A percentile compares a stretch with the other conserved stretches of the same genome.
Evolutionary conservation across 2,113 vertebrate genomes (phyloP).

Genomic region (Oxygymnocypris stewartii): DNA sequence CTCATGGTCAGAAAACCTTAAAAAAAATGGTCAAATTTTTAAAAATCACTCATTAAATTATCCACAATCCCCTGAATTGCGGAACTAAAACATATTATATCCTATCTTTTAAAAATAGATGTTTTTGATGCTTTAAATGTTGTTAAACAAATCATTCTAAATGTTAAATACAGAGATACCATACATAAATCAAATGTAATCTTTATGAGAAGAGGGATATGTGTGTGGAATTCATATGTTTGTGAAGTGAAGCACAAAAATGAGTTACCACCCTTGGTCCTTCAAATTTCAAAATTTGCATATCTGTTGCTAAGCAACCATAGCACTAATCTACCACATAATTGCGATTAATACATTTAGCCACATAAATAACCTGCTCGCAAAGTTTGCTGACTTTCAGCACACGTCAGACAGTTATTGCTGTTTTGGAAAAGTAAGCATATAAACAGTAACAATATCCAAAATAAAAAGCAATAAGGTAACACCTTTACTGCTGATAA

Average conservation of each 20-base stretch:
- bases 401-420: background rate
- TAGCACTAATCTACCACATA: constrained; percentile 13
- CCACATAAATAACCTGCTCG: background rate
- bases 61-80: background rate
- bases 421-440: background rate
- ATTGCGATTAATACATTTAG: constrained; percentile 15
- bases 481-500: background rate
- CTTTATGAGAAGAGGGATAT: background rate
- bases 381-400: constrained; percentile 1
- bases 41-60: background rate
- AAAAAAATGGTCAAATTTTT: no score
- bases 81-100: background rate
- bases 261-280: background rate
- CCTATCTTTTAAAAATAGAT: background rate
- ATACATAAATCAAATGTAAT: background rate
- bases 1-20: no score
- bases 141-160: background rate
- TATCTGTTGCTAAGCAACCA: constrained; percentile 30
- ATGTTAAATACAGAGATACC: background rate
- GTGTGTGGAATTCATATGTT: background rate
- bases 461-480: background rate
- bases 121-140: background rate
- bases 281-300: background rate
- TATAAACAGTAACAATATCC: background rate
- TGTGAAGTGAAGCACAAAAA: constrained; percentile 1